Base-by-base conservation (phyloP, 2,113 vertebrate genomes). In the Phoenicopterus ruber region DNA sequence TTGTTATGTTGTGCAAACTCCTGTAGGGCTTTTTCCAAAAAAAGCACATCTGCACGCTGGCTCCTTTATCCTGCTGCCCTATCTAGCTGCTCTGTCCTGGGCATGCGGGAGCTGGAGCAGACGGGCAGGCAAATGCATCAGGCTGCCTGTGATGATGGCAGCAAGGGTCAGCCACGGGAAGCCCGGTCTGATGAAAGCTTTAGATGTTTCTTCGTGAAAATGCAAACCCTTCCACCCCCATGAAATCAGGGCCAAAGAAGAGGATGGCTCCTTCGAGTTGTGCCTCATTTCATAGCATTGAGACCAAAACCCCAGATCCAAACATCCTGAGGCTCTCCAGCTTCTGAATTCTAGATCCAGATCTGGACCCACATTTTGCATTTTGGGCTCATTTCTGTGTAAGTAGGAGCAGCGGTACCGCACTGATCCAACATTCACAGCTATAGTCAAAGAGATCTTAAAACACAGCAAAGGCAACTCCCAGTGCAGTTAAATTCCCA, bases 1-100 rank as follows among this genome's bases (percentile, higher is more conserved):
- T 91, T 86, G 92, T 69, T 93, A 63, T 28, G 29, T 72, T 94
- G 69, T 95, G 58, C 65, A 92, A 85, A 86, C 26, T 85, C 72
- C 82, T 71, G 22, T 16, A 72, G 70, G 77, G 58, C 18, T 80
- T 57, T 95, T 90, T 66, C 55, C 29, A 34, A 50, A 91, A 77
- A 62, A 38, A n/a, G 9, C 28, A 88, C 36, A 46, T 73, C 86
- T 86, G 61, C 15, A 63, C 38, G 24, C 61, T 76, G 88, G 20
- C 17, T 94, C 7, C 94, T 92, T 81, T 82, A n/a, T 50, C 47
- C 47, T 91, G 25, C n/a, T 80, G 34, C 85, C 57, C 49, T 69
- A 17, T 74, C 59, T 62, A 26, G 71, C 59, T 62, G 29, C 40
- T 69, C 42, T 65, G 28, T 77, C 81, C 46, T 73, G 34, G 22